A percentile compares a stretch with the other conserved stretches of the same genome.
Conservation (phyloP, 37 sponge, comb jelly and placozoan species). For the Cladorhizidae sp. region DNA sequence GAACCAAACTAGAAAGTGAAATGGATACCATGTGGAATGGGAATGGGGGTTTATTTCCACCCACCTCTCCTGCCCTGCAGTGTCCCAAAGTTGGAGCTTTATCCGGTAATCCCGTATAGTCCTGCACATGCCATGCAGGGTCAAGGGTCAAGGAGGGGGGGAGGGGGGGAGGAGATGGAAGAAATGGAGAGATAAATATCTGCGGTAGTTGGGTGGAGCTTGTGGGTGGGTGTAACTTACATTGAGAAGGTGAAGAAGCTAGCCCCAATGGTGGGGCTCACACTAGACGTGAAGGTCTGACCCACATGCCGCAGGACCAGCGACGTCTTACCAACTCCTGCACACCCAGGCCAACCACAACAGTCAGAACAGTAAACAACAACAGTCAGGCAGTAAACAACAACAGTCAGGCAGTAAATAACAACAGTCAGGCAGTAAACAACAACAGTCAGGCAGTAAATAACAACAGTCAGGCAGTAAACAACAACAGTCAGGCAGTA, state of each 20-base stretch:
- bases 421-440: not conserved
- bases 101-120: constrained; percentile 47
- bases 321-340: constrained; percentile 95
- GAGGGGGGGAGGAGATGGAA: not conserved
- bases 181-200: not conserved
- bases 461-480: no score
- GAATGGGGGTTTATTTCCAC: no score
- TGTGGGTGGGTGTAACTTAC: constrained; percentile 35
- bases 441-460: not conserved
- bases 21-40: no score
- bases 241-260: constrained; percentile 92
- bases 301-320: constrained; percentile 85
- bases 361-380: not conserved
- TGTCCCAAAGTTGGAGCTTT: constrained; percentile 86
- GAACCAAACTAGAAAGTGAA: not conserved
- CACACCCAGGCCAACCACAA: not conserved
- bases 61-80: constrained; percentile 90
- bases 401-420: no score
- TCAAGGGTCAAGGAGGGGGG: no score
- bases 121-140: constrained; percentile 14
- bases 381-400: no score
- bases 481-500: no score
- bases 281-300: constrained; percentile 55
- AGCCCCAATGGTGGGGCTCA: constrained; percentile 91
- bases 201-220: not conserved